phyloP scores from a whole-genome alignment of 2,888 invertebrate genomes.

The Entomobrya multifasciata region DNA sequence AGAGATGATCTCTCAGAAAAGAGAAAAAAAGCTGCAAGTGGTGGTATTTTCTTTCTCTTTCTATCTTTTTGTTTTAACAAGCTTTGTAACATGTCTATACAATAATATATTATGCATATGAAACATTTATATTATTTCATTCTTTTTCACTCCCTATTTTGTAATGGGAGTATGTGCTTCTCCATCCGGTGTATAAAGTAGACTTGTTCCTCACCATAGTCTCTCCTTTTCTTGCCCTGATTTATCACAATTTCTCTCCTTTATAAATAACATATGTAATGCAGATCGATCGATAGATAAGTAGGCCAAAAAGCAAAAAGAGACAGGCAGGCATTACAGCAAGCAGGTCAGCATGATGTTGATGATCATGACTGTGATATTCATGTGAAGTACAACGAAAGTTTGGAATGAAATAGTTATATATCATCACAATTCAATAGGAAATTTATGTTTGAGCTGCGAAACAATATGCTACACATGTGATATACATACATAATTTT shows the following conservation, averaged over 20 bases:
- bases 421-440: too few species aligned
- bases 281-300: constrained; percentile 77
- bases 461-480: too few species aligned
- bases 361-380: constrained; percentile 13
- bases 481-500: too few species aligned
- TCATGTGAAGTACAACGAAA: constrained; percentile 4
- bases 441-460: too few species aligned
- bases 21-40: constrained; percentile 4
- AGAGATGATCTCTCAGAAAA: background rate
- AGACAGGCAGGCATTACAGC: constrained; percentile 50
- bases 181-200: too few species aligned
- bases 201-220: too few species aligned
- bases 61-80: constrained; percentile 5
- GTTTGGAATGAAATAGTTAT: too few species aligned
- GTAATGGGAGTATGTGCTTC: background rate
- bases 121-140: constrained; percentile 15
- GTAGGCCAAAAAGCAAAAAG: constrained; percentile 73
- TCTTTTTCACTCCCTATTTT: constrained; percentile 36
- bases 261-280: constrained; percentile 73
- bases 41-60: constrained; percentile 8
- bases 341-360: constrained; percentile 6
- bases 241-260: constrained; percentile 71
- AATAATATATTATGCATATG: constrained; percentile 18
- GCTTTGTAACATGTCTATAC: background rate
- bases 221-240: constrained; percentile 51